Evolutionary conservation across 2,113 vertebrate species (phyloP).

Genomic region (Syngnathus floridae): DNA sequence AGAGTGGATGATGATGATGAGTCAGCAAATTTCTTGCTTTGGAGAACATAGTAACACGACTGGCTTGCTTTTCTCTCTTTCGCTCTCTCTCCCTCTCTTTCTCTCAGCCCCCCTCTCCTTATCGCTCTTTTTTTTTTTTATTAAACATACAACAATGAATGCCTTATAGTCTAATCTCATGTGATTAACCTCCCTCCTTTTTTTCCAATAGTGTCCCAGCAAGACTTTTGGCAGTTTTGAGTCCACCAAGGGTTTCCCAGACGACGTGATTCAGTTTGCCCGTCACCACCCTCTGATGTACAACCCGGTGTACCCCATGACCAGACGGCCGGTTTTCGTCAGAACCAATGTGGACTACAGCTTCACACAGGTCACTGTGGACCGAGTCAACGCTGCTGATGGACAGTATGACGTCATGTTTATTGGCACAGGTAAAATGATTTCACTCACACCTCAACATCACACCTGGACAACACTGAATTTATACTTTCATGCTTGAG

Average conservation of each 20-base stretch:
- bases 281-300: slow-evolving; percentile 97
- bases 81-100: no score
- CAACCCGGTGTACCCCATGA: slow-evolving; percentile 82
- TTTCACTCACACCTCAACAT: no score
- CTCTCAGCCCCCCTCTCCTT: no score
- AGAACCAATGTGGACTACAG: slow-evolving; percentile 80
- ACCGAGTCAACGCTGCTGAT: slow-evolving; percentile 83
- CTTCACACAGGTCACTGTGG: slow-evolving; percentile 84
- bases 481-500: no score
- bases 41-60: neutral
- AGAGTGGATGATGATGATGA: no score
- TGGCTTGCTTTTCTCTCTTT: no score
- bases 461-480: no score
- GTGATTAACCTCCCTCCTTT: neutral
- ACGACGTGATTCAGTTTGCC: slow-evolving; percentile 94
- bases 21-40: no score
- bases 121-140: no score
- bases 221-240: slow-evolving; percentile 95
- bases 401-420: slow-evolving; percentile 96
- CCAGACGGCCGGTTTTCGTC: slow-evolving; percentile 81
- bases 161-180: no score
- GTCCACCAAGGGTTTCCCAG: slow-evolving; percentile 94
- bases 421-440: slow-evolving; percentile 83
- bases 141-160: no score
- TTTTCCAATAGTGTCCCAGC: slow-evolving; percentile 84